Evolutionary conservation across 2,888 invertebrate species (phyloP).

Genomic region (Heteropelma amictum): DNA sequence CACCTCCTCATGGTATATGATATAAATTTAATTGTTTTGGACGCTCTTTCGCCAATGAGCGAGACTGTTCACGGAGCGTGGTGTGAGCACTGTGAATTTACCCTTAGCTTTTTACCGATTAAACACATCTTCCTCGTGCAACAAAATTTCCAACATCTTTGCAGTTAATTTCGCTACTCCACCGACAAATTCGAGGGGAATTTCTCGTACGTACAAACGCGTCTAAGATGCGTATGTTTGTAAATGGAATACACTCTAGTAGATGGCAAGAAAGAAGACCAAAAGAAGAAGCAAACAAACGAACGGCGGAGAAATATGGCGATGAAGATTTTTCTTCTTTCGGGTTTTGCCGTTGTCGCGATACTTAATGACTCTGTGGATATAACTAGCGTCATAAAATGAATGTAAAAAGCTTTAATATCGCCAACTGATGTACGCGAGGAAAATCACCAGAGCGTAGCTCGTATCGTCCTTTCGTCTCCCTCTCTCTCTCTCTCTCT

Average conservation of each 20-base stretch:
- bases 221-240: background rate
- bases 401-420: conserved; percentile 5
- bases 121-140: conserved; percentile 13
- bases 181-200: conserved; percentile 41
- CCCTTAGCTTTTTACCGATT: conserved; percentile 30
- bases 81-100: no score
- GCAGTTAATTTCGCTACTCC: conserved; percentile 45
- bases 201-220: background rate
- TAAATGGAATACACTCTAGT: background rate
- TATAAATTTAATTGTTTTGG: no score
- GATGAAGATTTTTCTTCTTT: background rate
- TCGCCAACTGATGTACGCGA: background rate
- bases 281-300: no score
- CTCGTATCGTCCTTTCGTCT: background rate
- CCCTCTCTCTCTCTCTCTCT: no score
- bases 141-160: conserved; percentile 44
- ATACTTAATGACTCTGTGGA: conserved; percentile 15
- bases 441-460: background rate
- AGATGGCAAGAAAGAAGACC: background rate
- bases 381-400: background rate
- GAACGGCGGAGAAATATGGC: no score
- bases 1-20: no score
- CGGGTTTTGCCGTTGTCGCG: background rate
- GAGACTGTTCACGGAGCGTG: no score
- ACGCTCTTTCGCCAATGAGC: no score